Evolutionary conservation across 2,888 invertebrate species (phyloP), one percentile per base, ranked within the genome.

Genomic region (Nebria brevicollis): DNA sequence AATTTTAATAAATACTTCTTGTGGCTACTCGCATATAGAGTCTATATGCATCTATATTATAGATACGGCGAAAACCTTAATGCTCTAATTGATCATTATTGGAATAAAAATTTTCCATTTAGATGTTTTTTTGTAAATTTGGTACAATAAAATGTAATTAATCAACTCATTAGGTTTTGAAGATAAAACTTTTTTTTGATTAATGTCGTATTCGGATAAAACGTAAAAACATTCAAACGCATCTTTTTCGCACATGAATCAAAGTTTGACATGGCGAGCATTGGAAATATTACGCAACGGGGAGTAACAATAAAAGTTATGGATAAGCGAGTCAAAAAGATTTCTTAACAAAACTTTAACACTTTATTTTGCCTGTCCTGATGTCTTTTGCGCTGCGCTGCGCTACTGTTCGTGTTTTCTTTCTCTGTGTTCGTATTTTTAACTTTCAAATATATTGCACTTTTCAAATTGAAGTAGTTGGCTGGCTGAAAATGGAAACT

Each of bases 401-500:
- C 8, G 43, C 74, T 20, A 26, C 66, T 66, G 66, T 0, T 20
- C 20, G 20, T 20, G 20, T 66, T n/a, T 25, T 43, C 79, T n/a
- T 76, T 81, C 72, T 72, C 76, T 72, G 75, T 79, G 82, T 68
- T 77, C 76, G 82, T 82, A 83, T 83, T 85, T 85, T 85, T 85
- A 85, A 85, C 84, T 85, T 85, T 85, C 83, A 85, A 85, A 85
- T 85, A 85, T 85, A 85, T 85, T 83, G 85, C 84, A 85, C 83
- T 85, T 85, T 84, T 85, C 84, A 85, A 85, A 85, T 84, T 84
- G 84, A 84, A 84, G 83, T 85, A 84, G 85, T 85, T 85, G 70
- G 73, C 79, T 26, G 73, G 73, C 34, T 65, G 15, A 74, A 79
- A 78, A 72, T 78, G 77, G 43, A 43, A 43, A 43, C 43, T 43